Evolutionary conservation across 2,888 invertebrate genomes (phyloP), one percentile per base, ranked within the genome.

Genomic region (Athetis lepigone): DNA sequence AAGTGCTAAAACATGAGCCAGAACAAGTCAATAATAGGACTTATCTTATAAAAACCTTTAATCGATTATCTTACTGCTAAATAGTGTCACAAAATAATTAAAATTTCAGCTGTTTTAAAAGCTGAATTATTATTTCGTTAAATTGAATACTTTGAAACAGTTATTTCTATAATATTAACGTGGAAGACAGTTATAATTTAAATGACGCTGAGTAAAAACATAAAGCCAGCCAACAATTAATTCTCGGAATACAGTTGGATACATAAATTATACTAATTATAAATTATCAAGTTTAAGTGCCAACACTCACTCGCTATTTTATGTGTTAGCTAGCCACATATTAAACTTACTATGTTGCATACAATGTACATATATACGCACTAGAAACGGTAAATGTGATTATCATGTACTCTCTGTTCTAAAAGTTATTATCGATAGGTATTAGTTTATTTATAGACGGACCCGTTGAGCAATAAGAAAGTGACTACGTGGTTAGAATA

Each of bases 251-350:
- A 72, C 72, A 67, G 57, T 66, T 57, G 54, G 25, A 45, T 60
- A 57, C 45, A 71, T 66, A 61, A 43, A 61, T 61, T 61, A 71
- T 43, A 45, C 54, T 55, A 61, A 70, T 70, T 64, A 60, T 39
- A 33, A 33, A 33, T 42, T 55, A 50, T 55, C 40, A 55, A 70
- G 64, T 46, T 64, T 51, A 37, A 64, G 54, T 55, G 42, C 40
- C 50, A 19, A 25, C 29, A 43, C 54, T 50, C 39, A 45, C 27
- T 40, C 4, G 36, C 19, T 57, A 54, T 49, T 37, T 16, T 23
- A 42, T 51, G 29, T 69, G 50, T 51, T 62, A 61, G 11, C 39
- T 40, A 59, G 16, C 21, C 37, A 33, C 39, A 45, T 66, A 43
- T 43, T 40, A 55, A 50, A 42, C 18, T 42, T 37, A 56, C 21